These are phyloP conservation scores for Dinocampus coccinellae DNA, from an alignment of 2,888 invertebrate species.

Conservation along the genomic window DNA sequence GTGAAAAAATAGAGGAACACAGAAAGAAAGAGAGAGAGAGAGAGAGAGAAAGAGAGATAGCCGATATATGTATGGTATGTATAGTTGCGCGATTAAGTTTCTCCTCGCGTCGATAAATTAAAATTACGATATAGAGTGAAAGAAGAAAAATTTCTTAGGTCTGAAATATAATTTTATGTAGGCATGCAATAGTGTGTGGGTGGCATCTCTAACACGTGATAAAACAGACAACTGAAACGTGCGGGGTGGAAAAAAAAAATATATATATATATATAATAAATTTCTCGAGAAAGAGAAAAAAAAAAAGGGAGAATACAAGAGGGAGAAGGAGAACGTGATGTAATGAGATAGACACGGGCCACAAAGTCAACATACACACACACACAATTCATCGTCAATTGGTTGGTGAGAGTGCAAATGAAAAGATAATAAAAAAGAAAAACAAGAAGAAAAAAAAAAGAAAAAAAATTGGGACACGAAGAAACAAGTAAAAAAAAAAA, in stretches of 20 bases:
- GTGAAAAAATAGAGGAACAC: too few species aligned
- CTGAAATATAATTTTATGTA: not conserved
- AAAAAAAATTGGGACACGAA: slow-evolving; percentile 6
- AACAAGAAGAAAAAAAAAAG: slow-evolving; percentile 2
- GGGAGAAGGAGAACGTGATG: slow-evolving; percentile 18
- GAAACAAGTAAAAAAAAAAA: not conserved
- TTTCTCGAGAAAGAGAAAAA: slow-evolving; percentile 22
- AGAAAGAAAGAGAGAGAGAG: not conserved
- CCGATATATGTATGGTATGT: not conserved
- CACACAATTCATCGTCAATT: slow-evolving; percentile 39
- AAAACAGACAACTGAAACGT: not conserved
- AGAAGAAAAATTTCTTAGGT: not conserved
- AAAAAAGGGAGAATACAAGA: not conserved
- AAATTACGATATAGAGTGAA: not conserved
- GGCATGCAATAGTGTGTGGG: slow-evolving; percentile 13
- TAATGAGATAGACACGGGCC: slow-evolving; percentile 34
- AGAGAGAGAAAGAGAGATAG: not conserved
- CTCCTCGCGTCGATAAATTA: slow-evolving; percentile 7
- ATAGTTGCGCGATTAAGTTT: slow-evolving; percentile 19
- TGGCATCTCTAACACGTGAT: slow-evolving; percentile 8
- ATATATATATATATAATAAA: too few species aligned
- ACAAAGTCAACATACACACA: slow-evolving; percentile 36
- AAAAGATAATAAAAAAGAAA: slow-evolving; percentile 31
- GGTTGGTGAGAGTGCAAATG: slow-evolving; percentile 36
- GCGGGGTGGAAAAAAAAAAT: not conserved